A percentile compares a stretch with the other conserved stretches of the same genome.
phyloP scores from a whole-genome alignment of 1,140 invertebrate genomes.

The Temnothorax nylanderi region DNA sequence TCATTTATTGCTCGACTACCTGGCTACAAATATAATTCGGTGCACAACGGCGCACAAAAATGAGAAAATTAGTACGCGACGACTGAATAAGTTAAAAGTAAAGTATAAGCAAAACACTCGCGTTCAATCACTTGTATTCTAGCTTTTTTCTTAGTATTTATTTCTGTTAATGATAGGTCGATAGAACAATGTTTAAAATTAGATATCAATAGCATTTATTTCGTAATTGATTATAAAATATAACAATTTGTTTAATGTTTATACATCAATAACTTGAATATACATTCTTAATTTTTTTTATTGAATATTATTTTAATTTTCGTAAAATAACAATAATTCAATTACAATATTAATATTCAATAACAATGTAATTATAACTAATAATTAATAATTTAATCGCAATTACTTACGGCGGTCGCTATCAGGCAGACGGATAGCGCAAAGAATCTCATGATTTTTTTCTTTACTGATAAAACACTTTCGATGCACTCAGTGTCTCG shows the following conservation, averaged over 20 bases:
- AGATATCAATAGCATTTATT: background rate
- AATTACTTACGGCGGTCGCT: background rate
- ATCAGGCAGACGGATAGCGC: background rate
- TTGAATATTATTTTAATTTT: conserved; percentile 9
- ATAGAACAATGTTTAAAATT: background rate
- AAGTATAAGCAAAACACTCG: no score
- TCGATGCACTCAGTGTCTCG: background rate
- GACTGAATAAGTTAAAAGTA: no score
- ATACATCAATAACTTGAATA: background rate
- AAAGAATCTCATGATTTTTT: background rate
- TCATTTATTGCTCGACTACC: no score
- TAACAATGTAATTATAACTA: background rate
- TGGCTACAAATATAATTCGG: no score
- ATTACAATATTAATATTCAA: background rate
- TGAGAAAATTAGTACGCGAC: no score
- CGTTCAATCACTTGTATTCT: no score
- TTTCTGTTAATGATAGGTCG: background rate
- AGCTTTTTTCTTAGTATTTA: no score
- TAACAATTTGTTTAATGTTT: background rate
- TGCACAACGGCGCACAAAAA: no score
- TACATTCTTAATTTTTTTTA: background rate
- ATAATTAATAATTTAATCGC: background rate
- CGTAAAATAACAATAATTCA: background rate
- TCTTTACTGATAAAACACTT: background rate
- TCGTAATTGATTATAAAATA: background rate